Conservation (phyloP, 2,888 invertebrate species). For the Glaucopsyche alexis region DNA sequence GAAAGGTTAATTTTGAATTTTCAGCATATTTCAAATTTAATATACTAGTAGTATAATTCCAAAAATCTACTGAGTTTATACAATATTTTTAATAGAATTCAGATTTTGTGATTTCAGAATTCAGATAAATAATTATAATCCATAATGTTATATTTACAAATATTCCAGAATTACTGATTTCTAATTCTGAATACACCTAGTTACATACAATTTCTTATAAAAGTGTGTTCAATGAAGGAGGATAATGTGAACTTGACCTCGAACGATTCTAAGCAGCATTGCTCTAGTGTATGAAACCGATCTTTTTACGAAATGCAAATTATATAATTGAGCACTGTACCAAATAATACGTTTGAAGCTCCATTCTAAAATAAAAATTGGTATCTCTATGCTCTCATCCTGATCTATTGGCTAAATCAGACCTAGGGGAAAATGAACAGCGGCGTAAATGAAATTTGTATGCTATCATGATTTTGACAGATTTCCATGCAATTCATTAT, state of each 20-base stretch:
- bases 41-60: no score
- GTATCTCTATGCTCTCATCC: not conserved
- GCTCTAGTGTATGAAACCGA: not conserved
- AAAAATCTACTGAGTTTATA: no score
- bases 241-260: slow-evolving; percentile 11
- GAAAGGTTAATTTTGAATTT: slow-evolving; percentile 30
- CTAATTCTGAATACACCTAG: no score
- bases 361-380: not conserved
- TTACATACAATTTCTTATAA: not conserved
- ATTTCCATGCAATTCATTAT: no score
- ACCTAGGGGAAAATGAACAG: no score
- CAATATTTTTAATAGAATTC: no score
- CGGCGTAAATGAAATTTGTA: no score
- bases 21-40: not conserved
- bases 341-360: not conserved
- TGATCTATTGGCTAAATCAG: not conserved
- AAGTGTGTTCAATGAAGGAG: not conserved
- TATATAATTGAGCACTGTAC: not conserved
- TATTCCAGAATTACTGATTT: no score
- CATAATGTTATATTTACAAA: no score
- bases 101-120: no score
- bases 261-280: slow-evolving; percentile 14
- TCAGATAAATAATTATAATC: no score
- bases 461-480: no score
- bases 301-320: not conserved